Evolutionary conservation across 2,888 invertebrate species (phyloP).

Genomic region (Orchestes rusci): DNA sequence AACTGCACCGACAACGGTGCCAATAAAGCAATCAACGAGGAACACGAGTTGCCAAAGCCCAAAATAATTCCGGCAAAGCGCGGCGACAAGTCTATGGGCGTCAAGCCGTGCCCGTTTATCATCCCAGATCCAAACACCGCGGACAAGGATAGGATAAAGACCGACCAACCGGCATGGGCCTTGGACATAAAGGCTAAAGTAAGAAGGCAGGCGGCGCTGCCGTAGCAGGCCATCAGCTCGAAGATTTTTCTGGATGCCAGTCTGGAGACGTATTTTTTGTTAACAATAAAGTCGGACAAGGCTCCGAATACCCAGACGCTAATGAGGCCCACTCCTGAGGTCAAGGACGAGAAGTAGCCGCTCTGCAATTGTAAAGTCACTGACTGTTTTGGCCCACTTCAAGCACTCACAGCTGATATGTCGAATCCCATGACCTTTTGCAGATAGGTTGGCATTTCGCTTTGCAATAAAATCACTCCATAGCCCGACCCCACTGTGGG

Average conservation of each 20-base stretch:
- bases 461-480: slow-evolving; percentile 10
- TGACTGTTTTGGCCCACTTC: no score
- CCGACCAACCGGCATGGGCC: slow-evolving; percentile 5
- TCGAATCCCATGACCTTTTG: slow-evolving; percentile 13
- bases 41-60: slow-evolving; percentile 73
- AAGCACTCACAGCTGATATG: slow-evolving; percentile 13
- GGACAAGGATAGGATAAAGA: slow-evolving; percentile 8
- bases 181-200: slow-evolving; percentile 3
- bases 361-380: slow-evolving; percentile 10
- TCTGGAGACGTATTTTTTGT: background rate
- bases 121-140: slow-evolving; percentile 4
- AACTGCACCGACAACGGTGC: slow-evolving; percentile 66
- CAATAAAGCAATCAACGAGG: slow-evolving; percentile 68
- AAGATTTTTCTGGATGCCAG: background rate
- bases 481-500: slow-evolving; percentile 8
- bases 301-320: background rate
- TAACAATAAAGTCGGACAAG: background rate
- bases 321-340: slow-evolving; percentile 3
- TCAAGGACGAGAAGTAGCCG: slow-evolving; percentile 10
- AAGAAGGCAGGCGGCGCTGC: slow-evolving; percentile 7
- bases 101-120: slow-evolving; percentile 53
- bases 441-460: slow-evolving; percentile 17
- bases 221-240: slow-evolving; percentile 6
- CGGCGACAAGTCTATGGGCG: slow-evolving; percentile 77
- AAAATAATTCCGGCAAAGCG: slow-evolving; percentile 75